phyloP scores from a whole-genome alignment of 2,888 invertebrate species.

The Brachylomia viminalis region DNA sequence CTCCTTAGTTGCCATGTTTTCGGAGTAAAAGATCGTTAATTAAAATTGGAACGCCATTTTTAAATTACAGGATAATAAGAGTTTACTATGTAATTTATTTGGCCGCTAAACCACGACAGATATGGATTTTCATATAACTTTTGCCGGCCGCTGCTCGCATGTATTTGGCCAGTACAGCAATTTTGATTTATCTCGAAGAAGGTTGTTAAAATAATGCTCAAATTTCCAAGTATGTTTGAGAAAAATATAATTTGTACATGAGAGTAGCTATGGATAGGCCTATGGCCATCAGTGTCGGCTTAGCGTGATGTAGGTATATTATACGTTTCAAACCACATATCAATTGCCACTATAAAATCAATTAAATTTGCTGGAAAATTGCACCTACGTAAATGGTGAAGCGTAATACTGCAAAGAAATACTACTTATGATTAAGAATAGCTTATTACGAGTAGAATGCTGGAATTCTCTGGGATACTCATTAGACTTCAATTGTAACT shows the following conservation, averaged over 20 bases:
- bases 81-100: no score
- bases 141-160: no score
- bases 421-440: slow-evolving; percentile 4
- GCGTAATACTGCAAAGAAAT: neutral
- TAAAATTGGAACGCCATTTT: no score
- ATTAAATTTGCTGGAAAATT: slow-evolving; percentile 6
- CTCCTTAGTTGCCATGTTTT: no score
- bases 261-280: neutral
- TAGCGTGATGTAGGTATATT: neutral
- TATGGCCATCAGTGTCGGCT: neutral
- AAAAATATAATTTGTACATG: neutral
- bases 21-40: no score
- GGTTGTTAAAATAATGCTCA: no score
- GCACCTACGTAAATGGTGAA: neutral
- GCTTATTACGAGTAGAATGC: slow-evolving; percentile 10
- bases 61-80: no score
- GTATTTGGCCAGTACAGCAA: no score
- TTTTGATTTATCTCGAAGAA: no score
- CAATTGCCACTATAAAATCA: neutral
- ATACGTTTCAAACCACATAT: neutral
- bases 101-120: no score
- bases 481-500: neutral
- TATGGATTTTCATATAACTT: no score
- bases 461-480: neutral
- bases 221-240: no score